phyloP scores from a whole-genome alignment of 2,113 vertebrate species.

The Thamnophis sirtalis region DNA sequence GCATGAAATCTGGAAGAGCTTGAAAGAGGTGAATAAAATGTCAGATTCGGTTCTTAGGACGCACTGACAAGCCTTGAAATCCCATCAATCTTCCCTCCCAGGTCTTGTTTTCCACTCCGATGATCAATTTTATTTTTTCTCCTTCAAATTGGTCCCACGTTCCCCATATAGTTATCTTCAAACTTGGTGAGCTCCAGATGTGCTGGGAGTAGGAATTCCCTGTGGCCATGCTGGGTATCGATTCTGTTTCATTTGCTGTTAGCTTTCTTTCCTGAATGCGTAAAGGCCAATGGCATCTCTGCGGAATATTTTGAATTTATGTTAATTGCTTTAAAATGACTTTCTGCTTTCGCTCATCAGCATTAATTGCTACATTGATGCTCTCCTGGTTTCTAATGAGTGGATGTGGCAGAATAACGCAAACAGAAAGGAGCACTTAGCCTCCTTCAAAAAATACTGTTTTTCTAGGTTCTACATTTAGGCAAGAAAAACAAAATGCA shows the following conservation, averaged over 20 bases:
- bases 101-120: background rate
- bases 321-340: conserved; percentile 28
- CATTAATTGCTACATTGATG: conserved; percentile 27
- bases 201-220: background rate
- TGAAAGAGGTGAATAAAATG: background rate
- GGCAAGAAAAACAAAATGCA: no score
- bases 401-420: conserved; percentile 12
- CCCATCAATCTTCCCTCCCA: background rate
- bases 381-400: conserved; percentile 35
- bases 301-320: background rate
- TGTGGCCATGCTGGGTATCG: background rate
- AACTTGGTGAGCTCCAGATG: background rate
- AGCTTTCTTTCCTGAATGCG: background rate
- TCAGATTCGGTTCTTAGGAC: background rate
- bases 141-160: background rate
- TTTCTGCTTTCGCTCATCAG: conserved; percentile 22
- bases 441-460: background rate
- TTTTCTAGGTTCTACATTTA: background rate
- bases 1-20: background rate
- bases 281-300: background rate
- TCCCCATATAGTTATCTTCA: background rate
- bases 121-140: background rate
- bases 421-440: conserved; percentile 10
- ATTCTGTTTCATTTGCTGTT: background rate
- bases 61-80: background rate